Evolutionary conservation across 2,888 invertebrate species (phyloP), one percentile per base, ranked within the genome.

Genomic region (Parapristionchus giblindavisi): DNA sequence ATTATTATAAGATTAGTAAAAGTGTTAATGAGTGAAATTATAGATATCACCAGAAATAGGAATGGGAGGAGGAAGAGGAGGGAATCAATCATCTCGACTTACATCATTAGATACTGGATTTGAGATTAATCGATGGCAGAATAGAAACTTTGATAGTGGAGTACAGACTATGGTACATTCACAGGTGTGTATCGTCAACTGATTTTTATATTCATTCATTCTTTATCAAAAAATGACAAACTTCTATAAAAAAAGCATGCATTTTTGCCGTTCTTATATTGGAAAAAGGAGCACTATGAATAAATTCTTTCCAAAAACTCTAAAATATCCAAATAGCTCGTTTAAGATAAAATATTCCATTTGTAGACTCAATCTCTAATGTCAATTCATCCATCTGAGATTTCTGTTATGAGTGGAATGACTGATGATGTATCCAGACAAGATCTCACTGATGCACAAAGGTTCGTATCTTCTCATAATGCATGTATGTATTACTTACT

Each of bases 101-200:
- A n/a, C n/a, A n/a, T n/a, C n/a, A n/a, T n/a, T n/a, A n/a, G n/a
- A n/a, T n/a, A 24, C 68, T 1, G 52, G 68, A 36, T 73, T 73
- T 61, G 43, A 73, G 61, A 51, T 73, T 24, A 73, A 73, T 51
- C 73, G 61, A 61, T 83, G 83, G 83, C 76, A 80, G 76, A 79
- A 80, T 54, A 76, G 77, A 54, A 80, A 80, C 68, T 83, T 78
- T 63, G 85, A 85, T 77, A 85, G 85, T 72, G 85, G 85, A 60
- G 80, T 85, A 36, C 85, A 85, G 72, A 84, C 84, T 27, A 85
- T 85, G 84, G 80, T 80, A 75, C 84, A 81, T 61, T 82, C 82
- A 68, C 82, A 84, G 78, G 85, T 83, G 38, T 21, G 70, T n/a
- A n/a, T n/a, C n/a, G n/a, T n/a, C 51, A 51, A n/a, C 14, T 17